Base-by-base conservation (phyloP, 2,888 invertebrate species). In the Parnassius apollo region DNA sequence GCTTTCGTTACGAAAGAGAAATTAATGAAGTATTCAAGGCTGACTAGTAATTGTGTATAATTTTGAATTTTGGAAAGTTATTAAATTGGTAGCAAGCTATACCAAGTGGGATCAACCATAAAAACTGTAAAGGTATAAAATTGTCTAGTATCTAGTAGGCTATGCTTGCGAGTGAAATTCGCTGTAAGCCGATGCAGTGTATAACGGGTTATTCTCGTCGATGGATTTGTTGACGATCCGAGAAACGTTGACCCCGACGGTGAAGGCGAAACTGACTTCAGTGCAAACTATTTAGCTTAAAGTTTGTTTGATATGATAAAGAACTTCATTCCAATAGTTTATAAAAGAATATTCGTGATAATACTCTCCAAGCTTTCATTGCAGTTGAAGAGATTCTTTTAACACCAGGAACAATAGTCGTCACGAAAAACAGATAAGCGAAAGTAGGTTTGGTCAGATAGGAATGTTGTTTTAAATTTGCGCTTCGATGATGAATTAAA, bases 151-250 rank as follows among this genome's bases (percentile, higher is more conserved):
- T 83, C 81, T 83, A 85, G 66, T 69, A 70, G 84, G 80, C 81
- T 75, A 74, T 76, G 75, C 75, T 77, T 71, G 73, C 75, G 81
- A 81, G 87, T 83, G 86, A 87, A 86, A 86, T 78, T 83, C 82
- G 76, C 81, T 88, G 84, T 86, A 85, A 83, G 83, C 76, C 81
- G 83, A 80, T 85, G 88, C 84, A 82, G 84, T 81, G 86, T 86
- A 35, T 35, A 89, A 89, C 91, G 88, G 88, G 90, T 90, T 91
- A 91, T 91, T 91, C 90, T 91, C 80, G 90, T 82, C 90, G 82
- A 87, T 81, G 84, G 88, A 87, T 89, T 89, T 89, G 90, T 91
- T 88, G 88, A 90, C 88, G 89, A 81, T 81, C 72, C 78, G 83
- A 82, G 86, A 88, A 84, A 76, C 89, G 87, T 90, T 90, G 91